These are phyloP conservation scores for Nasonovia ribisnigri DNA, from an alignment of 2,888 invertebrate species.

Conservation along the genomic window DNA sequence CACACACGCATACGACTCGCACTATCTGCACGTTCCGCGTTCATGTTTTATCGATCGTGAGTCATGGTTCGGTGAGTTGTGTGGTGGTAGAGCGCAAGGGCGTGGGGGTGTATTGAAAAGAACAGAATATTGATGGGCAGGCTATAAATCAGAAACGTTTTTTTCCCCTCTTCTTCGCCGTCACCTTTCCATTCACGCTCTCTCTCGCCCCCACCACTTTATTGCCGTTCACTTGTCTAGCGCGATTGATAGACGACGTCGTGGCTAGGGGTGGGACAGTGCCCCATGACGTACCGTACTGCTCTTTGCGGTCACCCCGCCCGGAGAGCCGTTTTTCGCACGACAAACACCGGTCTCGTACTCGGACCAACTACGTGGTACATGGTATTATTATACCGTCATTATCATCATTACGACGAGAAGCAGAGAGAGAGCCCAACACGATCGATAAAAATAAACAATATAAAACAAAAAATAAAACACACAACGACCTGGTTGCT, in stretches of 20 bases:
- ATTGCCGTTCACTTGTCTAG: neutral
- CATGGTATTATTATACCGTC: neutral
- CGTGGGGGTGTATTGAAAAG: constrained; percentile 21
- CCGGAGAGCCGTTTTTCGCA: neutral
- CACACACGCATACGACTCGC: neutral
- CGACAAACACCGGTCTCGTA: neutral
- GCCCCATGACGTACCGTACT: neutral
- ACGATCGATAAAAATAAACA: neutral
- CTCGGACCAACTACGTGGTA: neutral
- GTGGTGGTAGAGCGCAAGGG: neutral
- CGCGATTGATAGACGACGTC: constrained; percentile 32
- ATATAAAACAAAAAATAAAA: neutral
- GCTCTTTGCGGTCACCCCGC: neutral
- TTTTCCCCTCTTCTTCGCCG: neutral
- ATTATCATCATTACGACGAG: neutral
- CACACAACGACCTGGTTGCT: neutral
- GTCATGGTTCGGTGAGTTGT: neutral
- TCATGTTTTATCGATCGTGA: constrained; percentile 50
- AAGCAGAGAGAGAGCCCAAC: neutral
- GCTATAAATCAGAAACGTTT: constrained; percentile 61
- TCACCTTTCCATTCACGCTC: neutral
- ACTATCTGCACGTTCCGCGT: neutral
- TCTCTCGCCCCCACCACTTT: neutral
- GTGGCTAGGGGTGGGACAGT: neutral
- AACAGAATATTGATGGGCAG: constrained; percentile 55